Evolutionary conservation across 64 coral and sea anemone species (phyloP), one percentile per base, ranked within the genome.

Genomic region (Hydrozoanthus tunicans): DNA sequence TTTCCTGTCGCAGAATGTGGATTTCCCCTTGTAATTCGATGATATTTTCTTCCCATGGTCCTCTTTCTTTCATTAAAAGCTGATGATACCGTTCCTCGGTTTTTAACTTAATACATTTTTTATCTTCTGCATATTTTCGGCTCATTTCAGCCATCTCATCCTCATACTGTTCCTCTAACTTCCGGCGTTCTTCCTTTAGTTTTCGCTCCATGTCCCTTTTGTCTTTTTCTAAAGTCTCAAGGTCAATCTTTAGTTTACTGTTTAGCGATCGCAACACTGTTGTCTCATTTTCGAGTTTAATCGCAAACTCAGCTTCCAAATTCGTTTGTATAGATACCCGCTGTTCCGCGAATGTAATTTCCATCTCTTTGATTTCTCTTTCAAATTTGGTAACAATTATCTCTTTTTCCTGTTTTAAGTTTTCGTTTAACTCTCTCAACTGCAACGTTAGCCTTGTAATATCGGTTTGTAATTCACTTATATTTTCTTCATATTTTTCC

Each of bases 321-420:
- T 59, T 94, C 17, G 82, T 82, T 90, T 98, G 92, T 12, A 98
- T 59, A 8, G 96, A 93, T 15, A 62, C 80, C n/a, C 96, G 92
- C 66, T 98, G 96, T 26, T 98, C 96, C 60, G 91, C 73, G 56
- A 98, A 98, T 6, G 96, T 92, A 51, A 86, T 89, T 73, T 98
- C 96, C 96, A 98, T 98, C 72, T 98, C 95, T 89, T 90, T 93
- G 9, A 99, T 90, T 77, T 99, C 97, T 83, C 90, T 92, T 59
- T 99, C 97, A 59, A 99, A 99, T 90, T 91, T 95, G 1, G 77
- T 89, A 26, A 99, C 78, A 51, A 99, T 93, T 9, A 96, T 92
- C 24, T 99, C 97, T 32, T 99, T 99, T 66, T 99, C 97, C 10
- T 94, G 89, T 77, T 80, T 92, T 14, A 99, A 86, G 67, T 92